Percentiles rank a stretch among this genome's conserved stretches.
phyloP scores from a whole-genome alignment of 2,888 invertebrate genomes.

The Siphlonurus alternatus region DNA sequence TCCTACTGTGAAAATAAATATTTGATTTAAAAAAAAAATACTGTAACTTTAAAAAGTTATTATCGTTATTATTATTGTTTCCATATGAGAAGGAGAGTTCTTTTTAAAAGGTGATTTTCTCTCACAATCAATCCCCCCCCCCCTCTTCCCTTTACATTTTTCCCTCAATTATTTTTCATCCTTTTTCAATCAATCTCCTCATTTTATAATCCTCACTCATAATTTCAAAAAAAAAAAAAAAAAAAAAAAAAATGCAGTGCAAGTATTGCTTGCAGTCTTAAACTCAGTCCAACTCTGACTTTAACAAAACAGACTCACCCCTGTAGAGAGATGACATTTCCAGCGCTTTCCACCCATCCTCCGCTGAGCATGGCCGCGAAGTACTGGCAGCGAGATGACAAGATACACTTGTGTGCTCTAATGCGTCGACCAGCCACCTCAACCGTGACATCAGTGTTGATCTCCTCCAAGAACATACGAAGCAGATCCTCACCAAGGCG shows the following conservation, averaged over 20 bases:
- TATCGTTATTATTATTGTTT: too few species aligned
- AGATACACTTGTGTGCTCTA: slow-evolving; percentile 80
- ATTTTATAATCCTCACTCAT: too few species aligned
- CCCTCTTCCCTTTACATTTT: too few species aligned
- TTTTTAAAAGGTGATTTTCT: too few species aligned
- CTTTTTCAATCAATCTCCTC: too few species aligned
- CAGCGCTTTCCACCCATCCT: slow-evolving; percentile 62
- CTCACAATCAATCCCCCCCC: too few species aligned
- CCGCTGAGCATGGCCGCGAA: slow-evolving; percentile 84
- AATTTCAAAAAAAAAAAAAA: background rate
- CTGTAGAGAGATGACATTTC: slow-evolving; percentile 68
- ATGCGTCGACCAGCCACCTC: slow-evolving; percentile 69
- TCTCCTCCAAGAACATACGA: slow-evolving; percentile 81
- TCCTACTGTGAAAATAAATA: background rate
- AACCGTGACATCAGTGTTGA: slow-evolving; percentile 72
- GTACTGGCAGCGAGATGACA: slow-evolving; percentile 80
- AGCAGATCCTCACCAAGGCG: slow-evolving; percentile 72
- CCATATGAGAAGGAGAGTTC: too few species aligned
- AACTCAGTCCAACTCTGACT: too few species aligned
- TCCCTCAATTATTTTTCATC: too few species aligned
- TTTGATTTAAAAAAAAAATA: background rate
- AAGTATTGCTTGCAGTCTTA: too few species aligned
- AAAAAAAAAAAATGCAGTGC: slow-evolving; percentile 8
- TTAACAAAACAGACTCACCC: too few species aligned
- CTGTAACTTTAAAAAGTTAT: background rate